These are phyloP conservation scores for Calliphora vomitoria DNA, from an alignment of 2,888 invertebrate genomes.

Conservation along the genomic window DNA sequence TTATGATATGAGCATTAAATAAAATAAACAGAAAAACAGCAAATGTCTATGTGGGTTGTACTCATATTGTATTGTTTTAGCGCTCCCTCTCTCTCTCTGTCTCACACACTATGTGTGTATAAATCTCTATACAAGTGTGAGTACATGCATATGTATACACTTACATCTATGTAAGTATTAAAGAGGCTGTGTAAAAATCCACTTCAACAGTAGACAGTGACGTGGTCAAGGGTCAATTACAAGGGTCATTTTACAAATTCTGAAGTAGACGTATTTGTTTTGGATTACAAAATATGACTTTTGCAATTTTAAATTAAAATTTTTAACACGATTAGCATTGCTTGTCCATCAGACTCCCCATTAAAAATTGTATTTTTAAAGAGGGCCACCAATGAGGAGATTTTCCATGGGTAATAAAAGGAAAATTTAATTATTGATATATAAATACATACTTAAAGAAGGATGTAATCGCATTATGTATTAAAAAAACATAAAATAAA, in stretches of 20 bases:
- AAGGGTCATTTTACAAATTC: not conserved
- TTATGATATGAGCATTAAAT: slow-evolving; percentile 51
- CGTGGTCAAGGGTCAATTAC: slow-evolving; percentile 39
- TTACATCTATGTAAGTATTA: not conserved
- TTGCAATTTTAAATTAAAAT: not conserved
- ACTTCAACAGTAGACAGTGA: not conserved
- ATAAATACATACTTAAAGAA: slow-evolving; percentile 58
- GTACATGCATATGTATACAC: not conserved
- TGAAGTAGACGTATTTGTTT: not conserved
- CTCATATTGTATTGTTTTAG: not conserved
- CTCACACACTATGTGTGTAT: not conserved
- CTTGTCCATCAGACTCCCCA: not conserved
- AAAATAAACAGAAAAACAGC: slow-evolving; percentile 2
- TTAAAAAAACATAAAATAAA: slow-evolving; percentile 38
- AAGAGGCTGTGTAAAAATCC: not conserved
- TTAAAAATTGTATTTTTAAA: not conserved
- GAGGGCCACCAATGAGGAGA: not conserved
- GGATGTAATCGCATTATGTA: slow-evolving; percentile 48
- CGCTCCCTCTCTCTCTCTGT: not conserved
- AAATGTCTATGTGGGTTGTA: slow-evolving; percentile 12
- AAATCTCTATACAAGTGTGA: not conserved
- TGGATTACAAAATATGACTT: not conserved
- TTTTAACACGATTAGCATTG: not conserved
- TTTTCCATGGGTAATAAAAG: slow-evolving; percentile 31
- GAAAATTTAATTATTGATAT: slow-evolving; percentile 59